A percentile compares a stretch with the other conserved stretches of the same genome.
phyloP scores from a whole-genome alignment of 37 sponge, comb jelly and placozoan genomes.

The Hexactinellida sp. region DNA sequence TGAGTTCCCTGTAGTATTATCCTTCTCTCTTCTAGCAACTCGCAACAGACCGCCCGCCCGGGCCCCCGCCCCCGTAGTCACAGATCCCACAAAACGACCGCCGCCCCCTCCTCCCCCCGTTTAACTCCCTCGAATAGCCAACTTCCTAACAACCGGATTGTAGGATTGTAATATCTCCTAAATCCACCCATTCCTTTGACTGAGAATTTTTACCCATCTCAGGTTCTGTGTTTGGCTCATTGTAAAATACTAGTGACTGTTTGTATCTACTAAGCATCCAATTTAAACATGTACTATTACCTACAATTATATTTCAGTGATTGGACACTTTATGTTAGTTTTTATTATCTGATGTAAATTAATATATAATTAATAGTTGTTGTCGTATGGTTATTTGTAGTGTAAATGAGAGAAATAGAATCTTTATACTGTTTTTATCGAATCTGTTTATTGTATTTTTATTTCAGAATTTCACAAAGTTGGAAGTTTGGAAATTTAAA shows the following conservation, averaged over 20 bases:
- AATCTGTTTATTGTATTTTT: background rate
- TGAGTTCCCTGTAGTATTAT: too few species aligned
- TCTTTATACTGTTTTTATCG: background rate
- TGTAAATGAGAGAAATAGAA: background rate
- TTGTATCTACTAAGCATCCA: background rate
- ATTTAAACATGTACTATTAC: background rate
- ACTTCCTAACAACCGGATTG: background rate
- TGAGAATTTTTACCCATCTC: background rate
- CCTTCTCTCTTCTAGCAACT: background rate
- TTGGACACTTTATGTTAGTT: slow-evolving; percentile 5
- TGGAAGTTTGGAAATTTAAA: too few species aligned
- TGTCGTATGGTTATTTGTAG: background rate
- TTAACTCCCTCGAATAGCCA: background rate
- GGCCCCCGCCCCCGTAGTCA: background rate
- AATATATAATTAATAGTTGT: slow-evolving; percentile 1
- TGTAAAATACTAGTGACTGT: slow-evolving; percentile 7
- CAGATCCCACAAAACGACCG: slow-evolving; percentile 1
- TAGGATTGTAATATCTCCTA: background rate
- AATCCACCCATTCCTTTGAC: background rate
- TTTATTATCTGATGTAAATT: slow-evolving; percentile 14
- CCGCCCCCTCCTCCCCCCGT: slow-evolving; percentile 4
- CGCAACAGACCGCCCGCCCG: background rate
- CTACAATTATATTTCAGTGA: slow-evolving; percentile 1
- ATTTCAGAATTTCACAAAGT: background rate
- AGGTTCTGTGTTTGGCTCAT: slow-evolving; percentile 4